Evolutionary conservation across 2,113 vertebrate genomes (phyloP), one percentile per base, ranked within the genome.

Genomic region (Ophiodon elongatus): DNA sequence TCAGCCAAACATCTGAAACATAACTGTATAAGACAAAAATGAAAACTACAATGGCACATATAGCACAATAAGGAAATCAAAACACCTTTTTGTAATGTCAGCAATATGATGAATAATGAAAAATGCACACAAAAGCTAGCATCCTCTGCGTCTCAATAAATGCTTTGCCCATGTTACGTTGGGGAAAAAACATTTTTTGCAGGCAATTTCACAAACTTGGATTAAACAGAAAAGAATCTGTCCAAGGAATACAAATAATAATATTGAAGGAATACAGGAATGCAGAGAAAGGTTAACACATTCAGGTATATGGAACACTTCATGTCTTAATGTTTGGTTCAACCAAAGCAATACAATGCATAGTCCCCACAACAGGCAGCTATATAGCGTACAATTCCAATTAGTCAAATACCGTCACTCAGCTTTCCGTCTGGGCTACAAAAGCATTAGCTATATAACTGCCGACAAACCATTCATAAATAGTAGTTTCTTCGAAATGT

Each of bases 21-120:
- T 33, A 6, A 54, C 0, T 17, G 27, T 19, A 60, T 23, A 47
- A 29, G 43, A 27, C 60, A 73, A 57, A 66, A 23, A 9, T 54
- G 8, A 43, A 37, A 47, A 81, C 9, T 27, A n/a, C 31, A 35
- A 81, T 81, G 67, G 56, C 67, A 70, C 56, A 60, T 21, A 56
- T 19, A 11, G 52, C 52, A 31, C 15, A 25, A 8, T 21, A 37
- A 43, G 41, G 31, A 33, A 33, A 35, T 2, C 27, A 31, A 39
- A 27, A 23, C 57, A 62, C 39, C 17, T 52, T 39, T 45, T 1
- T 45, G 43, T 2, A 54, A 1, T 9, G 60, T 39, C 45, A 54
- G 31, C 50, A 25, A 54, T 23, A 23, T 65, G 19, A 29, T 56
- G 25, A 64, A 52, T 19, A 29, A 33, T 59, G 8, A 57, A n/a